Percentiles rank a stretch among this genome's conserved stretches.
phyloP scores from a whole-genome alignment of 2,888 invertebrate species.

The Mythimna pallens region DNA sequence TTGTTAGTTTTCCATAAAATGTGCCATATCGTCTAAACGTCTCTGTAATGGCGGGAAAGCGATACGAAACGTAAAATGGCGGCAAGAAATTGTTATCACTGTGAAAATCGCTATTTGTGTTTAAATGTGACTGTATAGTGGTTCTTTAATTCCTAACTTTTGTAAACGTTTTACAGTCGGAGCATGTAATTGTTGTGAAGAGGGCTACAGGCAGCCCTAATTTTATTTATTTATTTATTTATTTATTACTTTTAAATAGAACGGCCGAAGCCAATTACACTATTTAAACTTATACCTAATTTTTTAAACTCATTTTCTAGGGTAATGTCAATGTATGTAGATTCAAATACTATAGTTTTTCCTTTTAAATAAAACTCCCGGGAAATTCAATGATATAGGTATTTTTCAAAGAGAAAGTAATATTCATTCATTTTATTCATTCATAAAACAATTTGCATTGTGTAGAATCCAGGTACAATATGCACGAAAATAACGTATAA shows the following conservation, averaged over 20 bases:
- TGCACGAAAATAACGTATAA: no score
- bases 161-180: background rate
- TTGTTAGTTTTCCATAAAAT: slow-evolving; percentile 29
- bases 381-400: background rate
- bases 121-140: slow-evolving; percentile 14
- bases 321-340: background rate
- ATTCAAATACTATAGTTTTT: background rate
- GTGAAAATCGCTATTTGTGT: slow-evolving; percentile 56
- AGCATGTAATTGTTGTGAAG: no score
- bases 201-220: background rate
- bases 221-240: no score
- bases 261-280: no score
- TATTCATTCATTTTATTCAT: no score
- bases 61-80: slow-evolving; percentile 46
- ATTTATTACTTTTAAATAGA: no score
- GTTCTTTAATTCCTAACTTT: background rate
- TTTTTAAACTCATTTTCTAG: background rate
- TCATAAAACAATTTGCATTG: no score
- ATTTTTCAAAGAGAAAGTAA: slow-evolving; percentile 3
- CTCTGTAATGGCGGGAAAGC: slow-evolving; percentile 45
- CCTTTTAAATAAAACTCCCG: background rate
- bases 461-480: no score
- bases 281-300: no score
- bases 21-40: slow-evolving; percentile 27
- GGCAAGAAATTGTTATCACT: slow-evolving; percentile 59